These are phyloP conservation scores for Dryadula phaetusa DNA, from an alignment of 2,888 invertebrate species.

Conservation along the genomic window DNA sequence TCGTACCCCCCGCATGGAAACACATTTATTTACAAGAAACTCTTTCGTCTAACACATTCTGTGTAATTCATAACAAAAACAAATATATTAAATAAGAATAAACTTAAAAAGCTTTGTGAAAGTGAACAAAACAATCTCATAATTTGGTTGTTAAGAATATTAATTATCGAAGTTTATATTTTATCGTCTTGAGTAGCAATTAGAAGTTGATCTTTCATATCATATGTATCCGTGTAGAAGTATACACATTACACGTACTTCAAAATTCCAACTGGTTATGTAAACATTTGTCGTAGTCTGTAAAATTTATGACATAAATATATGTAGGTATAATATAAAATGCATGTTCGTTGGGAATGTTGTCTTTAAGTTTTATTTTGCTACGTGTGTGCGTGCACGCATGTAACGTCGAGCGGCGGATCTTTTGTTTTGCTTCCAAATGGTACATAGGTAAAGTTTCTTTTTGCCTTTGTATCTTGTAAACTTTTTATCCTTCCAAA, in stretches of 20 bases:
- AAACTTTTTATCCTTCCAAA: neutral
- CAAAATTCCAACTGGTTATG: slow-evolving; percentile 64
- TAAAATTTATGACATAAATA: slow-evolving; percentile 75
- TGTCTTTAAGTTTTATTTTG: slow-evolving; percentile 65
- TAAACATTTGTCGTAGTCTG: slow-evolving; percentile 72
- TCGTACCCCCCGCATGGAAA: slow-evolving; percentile 58
- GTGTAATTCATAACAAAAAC: slow-evolving; percentile 38
- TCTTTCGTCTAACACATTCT: slow-evolving; percentile 41
- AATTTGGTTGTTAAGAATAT: neutral
- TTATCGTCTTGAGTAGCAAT: neutral
- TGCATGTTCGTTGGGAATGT: slow-evolving; percentile 67
- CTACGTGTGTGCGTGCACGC: slow-evolving; percentile 47
- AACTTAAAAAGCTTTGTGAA: slow-evolving; percentile 15
- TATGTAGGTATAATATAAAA: slow-evolving; percentile 52
- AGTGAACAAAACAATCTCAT: neutral
- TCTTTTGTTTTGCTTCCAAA: slow-evolving; percentile 33
- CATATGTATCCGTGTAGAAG: neutral
- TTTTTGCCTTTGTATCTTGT: slow-evolving; percentile 1
- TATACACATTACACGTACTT: slow-evolving; percentile 24
- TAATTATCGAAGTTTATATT: neutral
- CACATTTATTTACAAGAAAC: slow-evolving; percentile 58
- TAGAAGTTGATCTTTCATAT: neutral
- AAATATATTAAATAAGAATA: slow-evolving; percentile 34
- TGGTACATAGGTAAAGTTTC: neutral
- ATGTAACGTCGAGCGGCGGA: slow-evolving; percentile 32